Evolutionary conservation across 2,888 invertebrate species (phyloP), one percentile per base, ranked within the genome.

Genomic region (Drosophila rellima): DNA sequence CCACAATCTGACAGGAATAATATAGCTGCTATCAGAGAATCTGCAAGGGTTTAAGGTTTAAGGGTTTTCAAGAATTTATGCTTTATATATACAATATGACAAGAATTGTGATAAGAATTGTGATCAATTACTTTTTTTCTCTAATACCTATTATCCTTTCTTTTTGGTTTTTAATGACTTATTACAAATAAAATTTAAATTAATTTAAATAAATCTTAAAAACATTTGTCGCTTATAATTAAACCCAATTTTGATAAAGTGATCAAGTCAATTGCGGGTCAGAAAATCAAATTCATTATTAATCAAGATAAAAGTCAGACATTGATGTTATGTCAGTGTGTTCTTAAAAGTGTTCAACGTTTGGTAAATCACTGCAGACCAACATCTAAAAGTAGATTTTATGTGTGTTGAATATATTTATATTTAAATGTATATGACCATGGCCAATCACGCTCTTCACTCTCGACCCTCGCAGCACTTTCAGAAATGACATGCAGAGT

Each of bases 401-500:
- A 55, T 55, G n/a, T 33, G 11, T 17, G 44, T 7, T 44, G 20
- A n/a, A 44, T 18, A 42, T 20, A 29, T 33, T n/a, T 11, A 54
- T 29, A n/a, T 26, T n/a, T 18, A 29, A 31, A 20, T 48, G 10
- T 10, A 37, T 37, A 17, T 45, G 37, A 17, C n/a, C 17, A 50
- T 15, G 40, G 40, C 42, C 40, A 55, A 55, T 55, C 54, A 55
- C 54, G 54, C 40, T n/a, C 54, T 15, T 3, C 26, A 26, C 29
- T 40, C 17, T 8, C 51, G 23, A 37, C 51, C 50, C 33, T 33
- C 10, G 23, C 3, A 31, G 51, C 42, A 37, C 60, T 61, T 52
- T 44, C 52, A 11, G 55, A 73, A 81, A 81, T 82, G 87, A 87
- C 72, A 87, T 83, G 84, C 82, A 84, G 78, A 84, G 71, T 71